Percentiles rank a stretch among this genome's conserved stretches.
Conservation (phyloP, 2,113 vertebrate genomes). For the Chloebia gouldiae region DNA sequence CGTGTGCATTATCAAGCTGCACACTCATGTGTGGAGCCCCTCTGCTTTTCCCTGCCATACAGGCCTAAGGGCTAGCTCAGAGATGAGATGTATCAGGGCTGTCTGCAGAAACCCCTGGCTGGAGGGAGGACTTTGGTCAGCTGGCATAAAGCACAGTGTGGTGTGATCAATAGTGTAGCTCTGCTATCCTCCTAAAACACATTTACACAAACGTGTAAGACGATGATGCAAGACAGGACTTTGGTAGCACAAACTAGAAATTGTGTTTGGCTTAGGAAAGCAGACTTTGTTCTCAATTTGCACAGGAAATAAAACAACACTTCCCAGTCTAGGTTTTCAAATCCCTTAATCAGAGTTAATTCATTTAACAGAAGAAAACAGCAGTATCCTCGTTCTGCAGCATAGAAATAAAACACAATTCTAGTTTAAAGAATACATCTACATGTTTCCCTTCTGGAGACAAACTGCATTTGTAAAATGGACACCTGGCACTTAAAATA, state of each 20-base stretch:
- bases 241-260: neutral
- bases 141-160: neutral
- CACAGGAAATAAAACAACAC: neutral
- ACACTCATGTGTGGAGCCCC: neutral
- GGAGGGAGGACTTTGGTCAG: neutral
- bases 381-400: neutral
- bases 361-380: neutral
- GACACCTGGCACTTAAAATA: neutral
- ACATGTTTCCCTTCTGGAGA: neutral
- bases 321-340: neutral
- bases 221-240: neutral
- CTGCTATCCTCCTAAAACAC: neutral
- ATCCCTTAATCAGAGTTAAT: neutral
- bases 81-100: neutral
- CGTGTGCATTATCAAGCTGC: neutral
- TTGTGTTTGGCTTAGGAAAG: neutral
- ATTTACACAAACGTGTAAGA: neutral
- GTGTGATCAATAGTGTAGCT: neutral
- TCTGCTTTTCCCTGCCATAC: neutral
- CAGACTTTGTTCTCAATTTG: neutral
- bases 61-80: neutral
- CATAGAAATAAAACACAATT: neutral
- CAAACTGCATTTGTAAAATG: neutral
- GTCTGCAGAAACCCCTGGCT: neutral
- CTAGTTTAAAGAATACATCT: neutral